Evolutionary conservation across 2,797 vertebrate genomes (phyloP).

Genomic region (Pipistrellus pipistrellus): DNA sequence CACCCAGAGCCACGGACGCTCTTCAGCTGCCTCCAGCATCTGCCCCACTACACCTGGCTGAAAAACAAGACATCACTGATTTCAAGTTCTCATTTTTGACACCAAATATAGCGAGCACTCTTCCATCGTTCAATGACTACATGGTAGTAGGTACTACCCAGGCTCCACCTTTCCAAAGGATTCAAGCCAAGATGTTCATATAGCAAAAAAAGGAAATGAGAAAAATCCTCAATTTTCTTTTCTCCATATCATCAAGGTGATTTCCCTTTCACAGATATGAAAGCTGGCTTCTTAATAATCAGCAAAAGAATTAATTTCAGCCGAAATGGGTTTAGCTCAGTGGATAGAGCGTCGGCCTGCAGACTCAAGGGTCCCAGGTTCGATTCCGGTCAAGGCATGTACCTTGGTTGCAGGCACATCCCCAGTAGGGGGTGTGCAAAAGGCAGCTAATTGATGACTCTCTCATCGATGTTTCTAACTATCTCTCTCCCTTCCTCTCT

Average conservation of each 20-base stretch:
- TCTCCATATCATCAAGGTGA: background rate
- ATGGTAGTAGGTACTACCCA: too few species aligned
- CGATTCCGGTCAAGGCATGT: too few species aligned
- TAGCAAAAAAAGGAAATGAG: background rate
- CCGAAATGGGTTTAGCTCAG: too few species aligned
- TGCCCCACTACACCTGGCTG: conserved; percentile 96
- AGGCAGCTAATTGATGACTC: too few species aligned
- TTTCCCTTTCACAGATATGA: background rate
- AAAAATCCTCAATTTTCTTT: background rate
- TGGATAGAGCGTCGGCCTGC: too few species aligned
- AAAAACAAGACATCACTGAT: conserved; percentile 61
- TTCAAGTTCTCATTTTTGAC: background rate
- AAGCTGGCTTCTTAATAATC: background rate
- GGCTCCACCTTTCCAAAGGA: background rate
- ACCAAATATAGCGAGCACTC: background rate
- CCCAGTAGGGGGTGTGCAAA: too few species aligned
- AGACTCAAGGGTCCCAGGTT: too few species aligned
- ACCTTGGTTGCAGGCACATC: too few species aligned
- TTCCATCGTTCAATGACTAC: background rate
- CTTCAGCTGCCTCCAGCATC: conserved; percentile 96
- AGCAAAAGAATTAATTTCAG: conserved; percentile 37
- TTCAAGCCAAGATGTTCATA: background rate
- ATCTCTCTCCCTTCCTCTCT: too few species aligned
- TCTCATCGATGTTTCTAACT: too few species aligned
- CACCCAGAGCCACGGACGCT: conserved; percentile 98